Base-by-base conservation (phyloP, 1,140 invertebrate genomes). In the Agrypnia vestita region DNA sequence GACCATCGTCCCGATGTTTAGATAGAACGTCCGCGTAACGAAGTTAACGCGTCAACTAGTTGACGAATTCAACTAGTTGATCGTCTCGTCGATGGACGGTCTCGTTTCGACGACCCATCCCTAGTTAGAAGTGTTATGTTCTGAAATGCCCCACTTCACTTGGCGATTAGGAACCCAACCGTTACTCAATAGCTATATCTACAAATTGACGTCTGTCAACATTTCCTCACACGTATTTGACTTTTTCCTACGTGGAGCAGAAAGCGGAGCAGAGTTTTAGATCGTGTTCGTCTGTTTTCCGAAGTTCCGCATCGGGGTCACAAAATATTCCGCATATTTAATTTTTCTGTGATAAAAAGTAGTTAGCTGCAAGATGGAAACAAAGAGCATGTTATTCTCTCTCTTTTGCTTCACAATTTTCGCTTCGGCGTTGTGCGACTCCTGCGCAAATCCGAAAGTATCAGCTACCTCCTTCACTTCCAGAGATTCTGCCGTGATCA, bases 401-500 rank as follows among this genome's bases (percentile, higher is more conserved):
- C 64, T 76, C 75, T 64, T 76, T 21, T 59, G 62, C 13, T 21
- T 62, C 13, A 59, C 75, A 21, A 46, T 76, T 64, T 10, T 67
- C 17, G 59, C 56, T 7, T n/a, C 43, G 10, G 62, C 62, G 17
- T 12, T 13, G 11, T 69, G 61, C 13, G 43, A 78, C 35, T 86
- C 86, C 62, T 94, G 93, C 84, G 86, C 88, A 84, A 90, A 93
- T 88, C 89, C 93, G 84, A 88, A 94, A 87, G 92, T 94, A 10
- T 90, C 91, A 77, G 90, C 93, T 1, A 91, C 89, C 17, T 91
- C 93, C 0, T 98, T 98, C 88, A 96, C 96, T 59, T 97, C 96
- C 6, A 92, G 94, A 86, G 97, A 98, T 92, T 96, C 95, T 6
- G 97, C 96, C 61, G 93, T 98, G 78, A 92, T 98, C 0, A 94